These are phyloP conservation scores for Mus spicilegus DNA, from an alignment of 2,113 vertebrate genomes.

Conservation along the genomic window DNA sequence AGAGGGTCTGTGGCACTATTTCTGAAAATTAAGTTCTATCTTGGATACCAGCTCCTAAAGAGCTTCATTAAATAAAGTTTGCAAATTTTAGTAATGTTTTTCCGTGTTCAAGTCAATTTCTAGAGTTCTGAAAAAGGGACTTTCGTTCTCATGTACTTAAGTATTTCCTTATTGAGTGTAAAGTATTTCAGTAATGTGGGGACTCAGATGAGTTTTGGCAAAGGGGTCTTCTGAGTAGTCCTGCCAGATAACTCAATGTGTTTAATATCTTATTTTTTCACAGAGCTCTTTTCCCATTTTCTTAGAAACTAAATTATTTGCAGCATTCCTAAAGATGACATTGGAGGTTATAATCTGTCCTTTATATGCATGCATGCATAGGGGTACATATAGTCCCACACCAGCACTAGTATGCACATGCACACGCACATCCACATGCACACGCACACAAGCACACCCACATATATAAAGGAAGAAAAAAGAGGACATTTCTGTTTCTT, in stretches of 20 bases:
- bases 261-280: constrained; percentile 4
- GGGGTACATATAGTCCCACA: not conserved
- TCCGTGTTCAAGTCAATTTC: not conserved
- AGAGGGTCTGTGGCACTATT: too few species aligned
- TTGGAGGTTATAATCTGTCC: not conserved
- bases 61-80: constrained; percentile 64
- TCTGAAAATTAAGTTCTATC: constrained; percentile 67
- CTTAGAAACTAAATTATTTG: constrained; percentile 1
- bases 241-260: not conserved
- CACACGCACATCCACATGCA: too few species aligned
- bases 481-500: not conserved
- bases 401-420: not conserved
- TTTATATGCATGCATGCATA: not conserved
- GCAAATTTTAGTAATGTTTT: constrained; percentile 74
- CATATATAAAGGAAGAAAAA: not conserved
- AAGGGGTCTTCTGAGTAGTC: not conserved
- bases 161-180: constrained; percentile 33
- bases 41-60: constrained; percentile 34
- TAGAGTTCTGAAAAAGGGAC: constrained; percentile 62
- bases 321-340: not conserved
- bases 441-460: not conserved
- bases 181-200: constrained; percentile 61
- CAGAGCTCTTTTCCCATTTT: not conserved
- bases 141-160: constrained; percentile 52
- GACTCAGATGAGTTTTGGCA: constrained; percentile 1